phyloP scores from a whole-genome alignment of 2,113 vertebrate genomes.

The Corynorhinus townsendii region DNA sequence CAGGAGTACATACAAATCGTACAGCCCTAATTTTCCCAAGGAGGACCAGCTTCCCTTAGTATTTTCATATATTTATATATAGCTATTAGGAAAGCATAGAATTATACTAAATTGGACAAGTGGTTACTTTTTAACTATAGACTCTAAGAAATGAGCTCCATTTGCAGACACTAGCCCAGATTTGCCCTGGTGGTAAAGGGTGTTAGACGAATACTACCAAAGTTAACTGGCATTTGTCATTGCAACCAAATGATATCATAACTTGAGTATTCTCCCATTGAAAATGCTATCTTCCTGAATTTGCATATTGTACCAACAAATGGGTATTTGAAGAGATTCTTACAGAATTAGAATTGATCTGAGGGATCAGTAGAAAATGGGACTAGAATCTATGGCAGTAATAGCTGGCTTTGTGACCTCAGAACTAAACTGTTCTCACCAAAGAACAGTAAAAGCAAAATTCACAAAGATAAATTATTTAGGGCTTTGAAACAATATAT shows the following conservation, averaged over 20 bases:
- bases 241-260: not conserved
- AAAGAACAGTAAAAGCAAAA: not conserved
- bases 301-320: not conserved
- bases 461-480: not conserved
- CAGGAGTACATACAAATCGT: not conserved
- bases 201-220: not conserved
- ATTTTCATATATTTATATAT: slow-evolving; percentile 4
- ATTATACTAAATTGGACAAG: not conserved
- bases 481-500: not conserved
- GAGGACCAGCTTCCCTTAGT: not conserved
- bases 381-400: not conserved
- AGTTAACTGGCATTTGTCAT: not conserved
- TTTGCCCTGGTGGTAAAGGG: not conserved
- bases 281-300: slow-evolving; percentile 20
- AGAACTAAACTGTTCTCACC: not conserved
- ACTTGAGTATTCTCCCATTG: not conserved
- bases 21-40: slow-evolving; percentile 20
- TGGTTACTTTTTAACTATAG: not conserved
- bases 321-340: not conserved
- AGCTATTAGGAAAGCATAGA: not conserved
- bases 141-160: not conserved
- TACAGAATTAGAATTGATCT: not conserved
- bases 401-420: not conserved
- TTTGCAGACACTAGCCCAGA: not conserved
- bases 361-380: not conserved